phyloP scores from a whole-genome alignment of 2,113 vertebrate species.

The Pituophis catenifer region DNA sequence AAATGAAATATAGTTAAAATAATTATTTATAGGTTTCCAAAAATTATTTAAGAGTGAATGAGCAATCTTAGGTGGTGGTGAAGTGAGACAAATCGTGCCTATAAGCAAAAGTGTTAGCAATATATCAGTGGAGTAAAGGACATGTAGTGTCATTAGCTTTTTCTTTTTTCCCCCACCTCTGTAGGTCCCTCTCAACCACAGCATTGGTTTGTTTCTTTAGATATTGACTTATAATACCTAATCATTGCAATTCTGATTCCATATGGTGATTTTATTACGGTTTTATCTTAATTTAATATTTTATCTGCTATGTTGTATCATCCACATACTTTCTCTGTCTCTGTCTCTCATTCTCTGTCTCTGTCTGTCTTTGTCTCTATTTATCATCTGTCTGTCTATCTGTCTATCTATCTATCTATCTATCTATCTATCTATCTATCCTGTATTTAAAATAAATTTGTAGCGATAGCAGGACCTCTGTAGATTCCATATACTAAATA shows the following conservation, averaged over 20 bases:
- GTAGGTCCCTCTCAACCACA: constrained; percentile 89
- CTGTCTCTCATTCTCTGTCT: too few relatives aligned
- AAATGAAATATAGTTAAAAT: background rate
- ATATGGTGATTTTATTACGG: background rate
- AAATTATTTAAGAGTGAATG: background rate
- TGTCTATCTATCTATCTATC: too few relatives aligned
- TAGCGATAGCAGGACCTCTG: background rate
- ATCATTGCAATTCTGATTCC: background rate
- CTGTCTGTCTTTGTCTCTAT: too few relatives aligned
- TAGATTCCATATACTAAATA: background rate
- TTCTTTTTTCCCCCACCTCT: background rate
- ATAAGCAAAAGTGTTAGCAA: background rate
- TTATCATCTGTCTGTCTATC: too few relatives aligned
- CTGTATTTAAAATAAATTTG: background rate
- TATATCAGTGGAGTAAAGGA: background rate
- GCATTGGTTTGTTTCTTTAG: background rate
- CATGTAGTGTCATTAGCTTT: background rate
- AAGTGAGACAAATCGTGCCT: background rate
- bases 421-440: too few relatives aligned
- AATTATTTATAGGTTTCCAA: background rate
- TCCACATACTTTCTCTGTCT: background rate
- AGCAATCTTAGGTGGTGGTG: background rate
- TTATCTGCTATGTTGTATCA: background rate
- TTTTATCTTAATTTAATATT: too few relatives aligned
- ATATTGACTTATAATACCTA: background rate